These are phyloP conservation scores for Dolichallabes microphthalmus DNA, from an alignment of 2,113 vertebrate species.

Conservation along the genomic window DNA sequence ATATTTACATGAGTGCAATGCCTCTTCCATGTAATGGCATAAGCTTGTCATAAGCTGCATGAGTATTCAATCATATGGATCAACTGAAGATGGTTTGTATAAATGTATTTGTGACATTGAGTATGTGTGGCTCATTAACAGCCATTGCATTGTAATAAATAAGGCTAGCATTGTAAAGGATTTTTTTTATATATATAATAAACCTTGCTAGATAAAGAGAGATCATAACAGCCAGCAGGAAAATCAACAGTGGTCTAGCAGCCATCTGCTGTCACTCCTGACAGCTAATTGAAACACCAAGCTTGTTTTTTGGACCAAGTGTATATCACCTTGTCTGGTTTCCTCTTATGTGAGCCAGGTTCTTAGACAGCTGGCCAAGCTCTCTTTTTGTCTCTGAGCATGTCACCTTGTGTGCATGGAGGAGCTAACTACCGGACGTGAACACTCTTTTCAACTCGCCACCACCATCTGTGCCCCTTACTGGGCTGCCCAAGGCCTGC, in stretches of 20 bases:
- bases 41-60: neutral
- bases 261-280: constrained; percentile 30
- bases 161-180: neutral
- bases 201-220: neutral
- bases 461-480: constrained; percentile 69
- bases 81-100: neutral
- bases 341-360: neutral
- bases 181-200: constrained; percentile 7
- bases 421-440: constrained; percentile 36
- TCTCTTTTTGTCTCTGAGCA: constrained; percentile 6
- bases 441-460: constrained; percentile 52
- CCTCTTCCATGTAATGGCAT: neutral
- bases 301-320: neutral
- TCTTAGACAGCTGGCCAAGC: constrained; percentile 37
- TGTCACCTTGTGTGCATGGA: constrained; percentile 12
- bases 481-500: constrained; percentile 68
- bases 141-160: neutral
- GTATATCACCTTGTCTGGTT: constrained; percentile 9
- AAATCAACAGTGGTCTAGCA: neutral
- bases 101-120: neutral
- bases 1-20: neutral
- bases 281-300: constrained; percentile 31
- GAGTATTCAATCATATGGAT: neutral
- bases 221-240: neutral
- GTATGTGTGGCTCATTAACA: neutral